phyloP scores from a whole-genome alignment of 2,888 invertebrate species.

The Dicranocentrus wangi region DNA sequence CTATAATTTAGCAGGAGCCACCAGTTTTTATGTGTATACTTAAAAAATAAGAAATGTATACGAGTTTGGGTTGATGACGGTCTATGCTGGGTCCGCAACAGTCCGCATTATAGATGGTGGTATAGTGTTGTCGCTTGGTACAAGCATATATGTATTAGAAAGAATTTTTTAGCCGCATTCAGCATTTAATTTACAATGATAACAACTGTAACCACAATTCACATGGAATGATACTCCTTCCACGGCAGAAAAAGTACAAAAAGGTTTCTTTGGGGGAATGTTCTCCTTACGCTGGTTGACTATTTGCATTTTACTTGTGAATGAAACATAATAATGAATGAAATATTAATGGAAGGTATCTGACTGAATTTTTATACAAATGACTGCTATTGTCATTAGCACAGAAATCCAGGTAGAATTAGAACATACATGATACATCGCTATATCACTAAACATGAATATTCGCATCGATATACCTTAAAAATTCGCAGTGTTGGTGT shows the following conservation, averaged over 20 bases:
- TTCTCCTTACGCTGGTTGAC: not conserved
- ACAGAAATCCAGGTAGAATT: constrained; percentile 46
- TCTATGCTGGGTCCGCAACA: too few species aligned
- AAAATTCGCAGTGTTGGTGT: not conserved
- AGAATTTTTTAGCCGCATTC: too few species aligned
- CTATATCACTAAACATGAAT: not conserved
- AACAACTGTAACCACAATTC: too few species aligned
- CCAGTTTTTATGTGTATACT: constrained; percentile 22
- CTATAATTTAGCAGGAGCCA: constrained; percentile 29
- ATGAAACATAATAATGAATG: constrained; percentile 52
- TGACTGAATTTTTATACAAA: constrained; percentile 34
- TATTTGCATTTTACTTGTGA: constrained; percentile 30
- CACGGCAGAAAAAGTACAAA: not conserved
- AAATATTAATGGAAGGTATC: constrained; percentile 38
- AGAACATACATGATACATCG: constrained; percentile 45
- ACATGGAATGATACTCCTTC: too few species aligned
- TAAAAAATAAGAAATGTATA: constrained; percentile 8
- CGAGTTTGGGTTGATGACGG: too few species aligned
- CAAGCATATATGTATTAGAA: too few species aligned
- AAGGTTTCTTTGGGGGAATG: not conserved
- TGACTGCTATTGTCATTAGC: constrained; percentile 60
- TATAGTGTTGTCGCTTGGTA: too few species aligned
- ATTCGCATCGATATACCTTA: not conserved
- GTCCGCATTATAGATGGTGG: too few species aligned
- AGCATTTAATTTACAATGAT: too few species aligned